Evolutionary conservation across 2,113 vertebrate genomes (phyloP).

Genomic region (Hyperopisus bebe): DNA sequence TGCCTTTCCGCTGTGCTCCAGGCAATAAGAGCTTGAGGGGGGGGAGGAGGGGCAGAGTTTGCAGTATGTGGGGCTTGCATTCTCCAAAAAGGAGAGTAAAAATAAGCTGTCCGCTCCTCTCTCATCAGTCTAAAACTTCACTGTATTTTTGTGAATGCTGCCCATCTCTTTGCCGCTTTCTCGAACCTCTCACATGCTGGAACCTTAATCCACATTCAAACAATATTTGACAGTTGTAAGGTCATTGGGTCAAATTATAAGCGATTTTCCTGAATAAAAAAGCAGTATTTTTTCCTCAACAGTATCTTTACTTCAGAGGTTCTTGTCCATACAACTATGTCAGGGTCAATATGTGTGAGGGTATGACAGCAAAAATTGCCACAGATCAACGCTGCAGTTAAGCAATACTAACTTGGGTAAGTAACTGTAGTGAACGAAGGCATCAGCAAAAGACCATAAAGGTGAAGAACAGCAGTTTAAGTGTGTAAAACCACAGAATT

Average conservation of each 20-base stretch:
- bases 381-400: background rate
- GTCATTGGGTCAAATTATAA: background rate
- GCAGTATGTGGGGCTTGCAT: background rate
- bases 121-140: background rate
- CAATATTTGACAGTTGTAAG: background rate
- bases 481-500: background rate
- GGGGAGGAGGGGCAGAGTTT: background rate
- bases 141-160: background rate
- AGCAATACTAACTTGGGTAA: background rate
- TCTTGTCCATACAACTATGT: background rate
- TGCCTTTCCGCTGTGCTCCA: constrained; percentile 5
- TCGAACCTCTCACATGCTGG: background rate
- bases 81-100: background rate
- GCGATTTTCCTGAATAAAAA: background rate
- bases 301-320: background rate
- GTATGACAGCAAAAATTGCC: background rate
- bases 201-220: background rate
- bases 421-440: background rate
- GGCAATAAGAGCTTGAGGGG: background rate
- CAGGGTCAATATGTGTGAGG: background rate
- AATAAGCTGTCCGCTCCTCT: background rate
- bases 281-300: background rate
- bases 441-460: background rate
- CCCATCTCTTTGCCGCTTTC: background rate
- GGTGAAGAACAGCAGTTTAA: background rate